These are phyloP conservation scores for Zophobas atratus DNA, from an alignment of 1,140 invertebrate genomes.

Conservation along the genomic window DNA sequence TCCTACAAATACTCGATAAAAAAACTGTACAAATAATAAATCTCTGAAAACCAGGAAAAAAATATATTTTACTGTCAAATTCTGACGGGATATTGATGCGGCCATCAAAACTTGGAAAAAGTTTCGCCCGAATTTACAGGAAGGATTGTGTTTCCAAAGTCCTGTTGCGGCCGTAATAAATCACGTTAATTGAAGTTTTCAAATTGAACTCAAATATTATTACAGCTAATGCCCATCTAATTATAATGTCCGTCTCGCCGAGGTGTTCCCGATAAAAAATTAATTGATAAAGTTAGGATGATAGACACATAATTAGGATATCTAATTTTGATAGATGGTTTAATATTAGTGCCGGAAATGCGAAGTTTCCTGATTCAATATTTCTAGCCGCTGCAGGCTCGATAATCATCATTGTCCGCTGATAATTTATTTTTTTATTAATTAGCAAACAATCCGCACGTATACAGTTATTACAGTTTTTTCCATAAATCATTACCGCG, in stretches of 20 bases:
- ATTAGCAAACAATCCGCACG: not conserved
- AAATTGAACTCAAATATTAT: slow-evolving; percentile 35
- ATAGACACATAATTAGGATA: slow-evolving; percentile 44
- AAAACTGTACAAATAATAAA: no score
- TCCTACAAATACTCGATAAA: no score
- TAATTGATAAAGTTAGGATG: slow-evolving; percentile 39
- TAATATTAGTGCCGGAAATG: slow-evolving; percentile 18
- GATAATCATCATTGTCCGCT: slow-evolving; percentile 25
- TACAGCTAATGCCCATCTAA: slow-evolving; percentile 32
- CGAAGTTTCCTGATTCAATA: slow-evolving; percentile 14
- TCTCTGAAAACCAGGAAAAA: no score
- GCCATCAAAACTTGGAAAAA: no score
- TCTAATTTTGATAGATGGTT: slow-evolving; percentile 45
- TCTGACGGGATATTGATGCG: no score
- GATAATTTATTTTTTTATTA: slow-evolving; percentile 18
- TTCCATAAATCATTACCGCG: not conserved
- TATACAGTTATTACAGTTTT: slow-evolving; percentile 14
- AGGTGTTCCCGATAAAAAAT: slow-evolving; percentile 25
- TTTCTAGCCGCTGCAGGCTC: not conserved
- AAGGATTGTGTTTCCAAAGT: no score
- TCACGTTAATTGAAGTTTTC: slow-evolving; percentile 22
- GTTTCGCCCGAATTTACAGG: no score
- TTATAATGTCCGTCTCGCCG: slow-evolving; percentile 19
- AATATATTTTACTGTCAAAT: no score
- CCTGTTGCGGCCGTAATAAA: not conserved